phyloP scores from a whole-genome alignment of 2,888 invertebrate genomes.

The Branchipolynoe longqiensis region DNA sequence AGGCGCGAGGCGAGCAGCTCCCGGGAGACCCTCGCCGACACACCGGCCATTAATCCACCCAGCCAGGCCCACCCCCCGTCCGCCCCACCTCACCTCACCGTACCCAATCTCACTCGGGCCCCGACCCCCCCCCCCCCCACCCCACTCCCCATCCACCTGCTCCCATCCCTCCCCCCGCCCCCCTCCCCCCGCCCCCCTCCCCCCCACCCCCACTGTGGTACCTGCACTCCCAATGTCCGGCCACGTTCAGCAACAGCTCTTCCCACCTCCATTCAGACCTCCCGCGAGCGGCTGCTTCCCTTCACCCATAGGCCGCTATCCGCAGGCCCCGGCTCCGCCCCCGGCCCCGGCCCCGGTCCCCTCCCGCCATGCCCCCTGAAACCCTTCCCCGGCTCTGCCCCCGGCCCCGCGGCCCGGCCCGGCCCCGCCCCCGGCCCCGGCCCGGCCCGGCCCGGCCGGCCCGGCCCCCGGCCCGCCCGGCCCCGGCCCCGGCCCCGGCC shows the following conservation, averaged over 20 bases:
- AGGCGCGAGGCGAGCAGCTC: background rate
- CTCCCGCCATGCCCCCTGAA: too few relatives aligned
- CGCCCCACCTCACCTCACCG: too few relatives aligned
- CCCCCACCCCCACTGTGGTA: background rate
- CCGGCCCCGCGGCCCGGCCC: too few relatives aligned
- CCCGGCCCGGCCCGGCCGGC: too few relatives aligned
- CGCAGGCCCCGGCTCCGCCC: too few relatives aligned
- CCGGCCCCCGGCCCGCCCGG: too few relatives aligned
- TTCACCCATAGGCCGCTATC: too few relatives aligned
- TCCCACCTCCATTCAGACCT: background rate
- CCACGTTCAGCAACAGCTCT: background rate
- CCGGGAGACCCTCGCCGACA: slow-evolving; percentile 20
- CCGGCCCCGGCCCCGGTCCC: too few relatives aligned
- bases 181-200: background rate
- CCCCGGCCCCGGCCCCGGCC: too few relatives aligned
- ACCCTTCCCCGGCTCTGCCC: too few relatives aligned
- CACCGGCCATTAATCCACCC: slow-evolving; percentile 18
- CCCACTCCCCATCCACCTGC: background rate
- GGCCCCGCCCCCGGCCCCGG: too few relatives aligned
- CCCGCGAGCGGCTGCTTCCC: background rate
- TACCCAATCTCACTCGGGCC: background rate
- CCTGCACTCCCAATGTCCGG: background rate
- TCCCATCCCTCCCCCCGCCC: background rate
- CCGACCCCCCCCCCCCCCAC: background rate
- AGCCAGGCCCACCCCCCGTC: background rate